These are phyloP conservation scores for Margarornis squamiger DNA, from an alignment of 2,797 vertebrate species.

Conservation along the genomic window DNA sequence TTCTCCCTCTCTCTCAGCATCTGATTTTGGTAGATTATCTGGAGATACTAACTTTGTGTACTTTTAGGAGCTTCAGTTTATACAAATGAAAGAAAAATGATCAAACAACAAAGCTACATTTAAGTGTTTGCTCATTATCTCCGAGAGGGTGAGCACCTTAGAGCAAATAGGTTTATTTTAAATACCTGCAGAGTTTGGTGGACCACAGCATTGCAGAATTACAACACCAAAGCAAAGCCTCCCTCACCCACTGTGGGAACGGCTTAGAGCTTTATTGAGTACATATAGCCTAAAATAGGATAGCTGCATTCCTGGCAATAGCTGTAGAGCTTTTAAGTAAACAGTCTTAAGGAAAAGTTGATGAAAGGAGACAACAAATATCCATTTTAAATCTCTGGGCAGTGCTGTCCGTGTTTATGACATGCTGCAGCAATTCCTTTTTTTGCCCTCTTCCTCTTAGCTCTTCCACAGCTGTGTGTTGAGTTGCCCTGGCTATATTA, in stretches of 20 bases:
- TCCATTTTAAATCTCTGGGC: background rate
- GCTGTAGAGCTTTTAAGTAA: background rate
- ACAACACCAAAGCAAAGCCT: background rate
- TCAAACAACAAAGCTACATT: background rate
- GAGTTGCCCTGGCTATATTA: background rate
- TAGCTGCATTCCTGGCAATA: slow-evolving; percentile 5
- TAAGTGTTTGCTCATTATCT: background rate
- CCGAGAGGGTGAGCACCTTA: background rate
- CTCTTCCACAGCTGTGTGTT: background rate
- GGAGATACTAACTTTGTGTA: rapidly evolving
- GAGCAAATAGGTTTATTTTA: background rate
- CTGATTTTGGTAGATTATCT: background rate
- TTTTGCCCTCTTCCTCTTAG: background rate
- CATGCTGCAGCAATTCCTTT: background rate
- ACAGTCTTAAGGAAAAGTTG: slow-evolving; percentile 3
- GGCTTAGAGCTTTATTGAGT: background rate
- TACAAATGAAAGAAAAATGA: background rate
- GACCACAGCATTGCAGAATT: background rate
- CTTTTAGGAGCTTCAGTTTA: background rate
- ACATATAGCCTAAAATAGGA: background rate
- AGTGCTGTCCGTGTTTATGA: background rate
- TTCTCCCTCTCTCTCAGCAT: background rate
- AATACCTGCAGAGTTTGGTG: background rate
- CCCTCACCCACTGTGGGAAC: background rate
- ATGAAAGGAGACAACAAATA: slow-evolving; percentile 17